phyloP scores from a whole-genome alignment of 2,113 vertebrate species.

The Chelonoidis abingdonii region DNA sequence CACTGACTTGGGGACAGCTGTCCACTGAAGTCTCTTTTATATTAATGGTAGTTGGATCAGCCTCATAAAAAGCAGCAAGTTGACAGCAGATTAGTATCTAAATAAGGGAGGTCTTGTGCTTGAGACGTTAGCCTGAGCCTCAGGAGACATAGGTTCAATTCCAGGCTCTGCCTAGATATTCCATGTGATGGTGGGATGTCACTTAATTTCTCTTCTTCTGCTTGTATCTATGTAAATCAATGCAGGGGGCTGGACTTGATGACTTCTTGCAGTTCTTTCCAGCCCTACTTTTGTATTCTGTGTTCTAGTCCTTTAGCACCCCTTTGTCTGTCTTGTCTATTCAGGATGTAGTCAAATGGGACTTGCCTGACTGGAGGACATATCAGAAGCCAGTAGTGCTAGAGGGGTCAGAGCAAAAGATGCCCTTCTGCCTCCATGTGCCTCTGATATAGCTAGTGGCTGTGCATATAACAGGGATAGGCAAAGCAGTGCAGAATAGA shows the following conservation, averaged over 20 bases:
- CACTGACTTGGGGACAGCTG: neutral
- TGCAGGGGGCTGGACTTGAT: neutral
- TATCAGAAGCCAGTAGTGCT: neutral
- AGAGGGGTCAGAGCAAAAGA: neutral
- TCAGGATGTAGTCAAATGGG: neutral
- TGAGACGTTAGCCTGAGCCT: neutral
- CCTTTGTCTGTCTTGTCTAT: fast-evolving
- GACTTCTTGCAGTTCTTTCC: neutral
- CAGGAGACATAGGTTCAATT: neutral
- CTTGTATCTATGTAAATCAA: neutral
- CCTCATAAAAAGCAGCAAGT: neutral
- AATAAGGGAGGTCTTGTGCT: neutral
- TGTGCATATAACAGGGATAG: neutral
- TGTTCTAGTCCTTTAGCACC: neutral
- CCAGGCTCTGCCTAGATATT: neutral
- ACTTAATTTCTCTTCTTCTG: neutral
- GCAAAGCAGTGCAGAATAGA: neutral
- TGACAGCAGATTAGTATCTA: fast-evolving
- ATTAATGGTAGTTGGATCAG: neutral
- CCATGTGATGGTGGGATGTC: neutral
- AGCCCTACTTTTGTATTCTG: neutral
- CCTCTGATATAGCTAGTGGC: neutral
- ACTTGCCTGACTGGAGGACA: neutral
- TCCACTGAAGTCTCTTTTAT: neutral
- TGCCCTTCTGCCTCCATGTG: neutral